These are phyloP conservation scores for Epirrhoe tristata DNA, from an alignment of 2,888 invertebrate genomes.

Conservation along the genomic window DNA sequence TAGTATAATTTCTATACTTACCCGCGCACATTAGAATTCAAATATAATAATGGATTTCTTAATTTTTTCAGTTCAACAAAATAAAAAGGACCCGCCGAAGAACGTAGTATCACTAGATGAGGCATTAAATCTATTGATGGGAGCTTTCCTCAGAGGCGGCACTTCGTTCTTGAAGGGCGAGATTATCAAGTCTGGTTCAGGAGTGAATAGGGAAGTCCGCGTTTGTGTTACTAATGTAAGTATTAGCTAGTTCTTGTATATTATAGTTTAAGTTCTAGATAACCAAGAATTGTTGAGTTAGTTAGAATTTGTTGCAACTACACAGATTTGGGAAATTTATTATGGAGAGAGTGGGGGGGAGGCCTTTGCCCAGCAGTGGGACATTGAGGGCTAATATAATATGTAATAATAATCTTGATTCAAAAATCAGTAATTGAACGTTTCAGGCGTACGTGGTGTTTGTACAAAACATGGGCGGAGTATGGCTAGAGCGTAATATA, in stretches of 20 bases:
- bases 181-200: conserved; percentile 97
- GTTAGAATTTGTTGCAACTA: no score
- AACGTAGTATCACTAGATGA: conserved; percentile 93
- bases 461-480: conserved; percentile 96
- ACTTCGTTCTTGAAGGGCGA: conserved; percentile 97
- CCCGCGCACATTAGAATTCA: neutral
- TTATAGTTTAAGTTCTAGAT: neutral
- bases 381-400: no score
- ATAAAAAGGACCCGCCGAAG: conserved; percentile 87
- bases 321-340: no score
- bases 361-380: no score
- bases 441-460: conserved; percentile 97
- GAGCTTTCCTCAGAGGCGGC: conserved; percentile 97
- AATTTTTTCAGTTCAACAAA: conserved; percentile 79
- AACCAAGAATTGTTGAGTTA: no score
- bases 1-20: no score
- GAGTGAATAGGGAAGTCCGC: conserved; percentile 97
- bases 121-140: conserved; percentile 95
- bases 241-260: conserved; percentile 41
- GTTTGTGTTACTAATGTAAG: conserved; percentile 98
- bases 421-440: neutral
- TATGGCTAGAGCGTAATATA: conserved; percentile 97
- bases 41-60: conserved; percentile 1
- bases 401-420: no score
- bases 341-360: no score